Percentiles rank a stretch among this genome's conserved stretches.
phyloP scores from a whole-genome alignment of 1,140 invertebrate species.

The Drosophila prosaltans region DNA sequence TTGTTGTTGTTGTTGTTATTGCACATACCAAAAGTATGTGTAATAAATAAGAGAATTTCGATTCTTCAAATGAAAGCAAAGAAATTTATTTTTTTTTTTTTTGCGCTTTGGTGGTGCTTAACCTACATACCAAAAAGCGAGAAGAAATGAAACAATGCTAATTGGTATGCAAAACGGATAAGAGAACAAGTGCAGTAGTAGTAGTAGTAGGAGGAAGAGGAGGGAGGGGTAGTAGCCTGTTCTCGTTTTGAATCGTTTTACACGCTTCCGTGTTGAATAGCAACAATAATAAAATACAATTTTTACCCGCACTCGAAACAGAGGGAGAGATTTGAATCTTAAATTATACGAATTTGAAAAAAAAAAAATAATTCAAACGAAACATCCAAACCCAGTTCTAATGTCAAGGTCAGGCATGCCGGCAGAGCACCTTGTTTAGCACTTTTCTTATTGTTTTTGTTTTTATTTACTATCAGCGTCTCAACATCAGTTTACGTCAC shows the following conservation, averaged over 20 bases:
- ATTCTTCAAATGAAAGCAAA: not conserved
- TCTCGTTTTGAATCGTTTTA: slow-evolving; percentile 18
- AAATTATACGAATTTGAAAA: not conserved
- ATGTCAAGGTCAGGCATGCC: slow-evolving; percentile 50
- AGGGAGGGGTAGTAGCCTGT: slow-evolving; percentile 13
- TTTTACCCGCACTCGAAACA: slow-evolving; percentile 29
- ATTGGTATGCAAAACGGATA: slow-evolving; percentile 57
- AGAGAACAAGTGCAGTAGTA: no score
- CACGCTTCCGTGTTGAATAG: slow-evolving; percentile 57
- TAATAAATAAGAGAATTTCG: slow-evolving; percentile 15
- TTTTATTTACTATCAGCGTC: slow-evolving; percentile 5
- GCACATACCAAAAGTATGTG: slow-evolving; percentile 31
- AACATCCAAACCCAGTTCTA: not conserved
- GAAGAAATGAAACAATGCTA: slow-evolving; percentile 26
- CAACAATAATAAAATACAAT: slow-evolving; percentile 26
- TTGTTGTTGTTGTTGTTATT: not conserved
- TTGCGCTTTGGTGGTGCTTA: slow-evolving; percentile 10
- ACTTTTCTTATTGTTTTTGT: slow-evolving; percentile 15
- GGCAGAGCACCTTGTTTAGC: slow-evolving; percentile 21
- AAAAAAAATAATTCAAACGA: not conserved
- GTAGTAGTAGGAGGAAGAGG: slow-evolving; percentile 25
- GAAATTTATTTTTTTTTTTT: not conserved
- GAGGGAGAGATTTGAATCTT: slow-evolving; percentile 47
- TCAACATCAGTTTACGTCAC: slow-evolving; percentile 4
- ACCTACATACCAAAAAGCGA: slow-evolving; percentile 40